Evolutionary conservation across 92 coral and sea anemone species (phyloP).

Genomic region (Porites evermanni): DNA sequence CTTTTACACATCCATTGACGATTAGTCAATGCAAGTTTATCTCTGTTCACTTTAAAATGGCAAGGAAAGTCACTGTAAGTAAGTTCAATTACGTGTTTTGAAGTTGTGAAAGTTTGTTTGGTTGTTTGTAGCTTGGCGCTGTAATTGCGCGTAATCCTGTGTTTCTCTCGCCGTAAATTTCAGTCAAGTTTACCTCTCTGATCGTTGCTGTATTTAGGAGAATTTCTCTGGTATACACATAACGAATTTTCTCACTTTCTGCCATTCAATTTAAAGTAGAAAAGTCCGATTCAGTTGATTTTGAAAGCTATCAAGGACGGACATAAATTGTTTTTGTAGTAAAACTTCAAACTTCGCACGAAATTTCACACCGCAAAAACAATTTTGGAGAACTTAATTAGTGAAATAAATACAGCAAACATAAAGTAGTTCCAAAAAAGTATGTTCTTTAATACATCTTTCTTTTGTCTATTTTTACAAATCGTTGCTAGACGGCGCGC

Average conservation of each 20-base stretch:
- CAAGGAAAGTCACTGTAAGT: constrained; percentile 21
- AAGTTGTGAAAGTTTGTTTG: constrained; percentile 23
- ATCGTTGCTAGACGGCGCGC: not conserved
- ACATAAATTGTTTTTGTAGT: not conserved
- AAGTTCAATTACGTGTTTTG: constrained; percentile 14
- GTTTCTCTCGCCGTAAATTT: not conserved
- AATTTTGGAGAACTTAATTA: not conserved
- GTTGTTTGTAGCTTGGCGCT: constrained; percentile 31
- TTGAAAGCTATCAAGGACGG: not conserved
- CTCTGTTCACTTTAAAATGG: constrained; percentile 4
- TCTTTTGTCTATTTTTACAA: not conserved
- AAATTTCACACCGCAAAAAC: not conserved
- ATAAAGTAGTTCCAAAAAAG: not conserved
- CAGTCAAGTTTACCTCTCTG: not conserved
- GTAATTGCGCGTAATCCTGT: constrained; percentile 23
- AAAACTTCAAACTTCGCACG: not conserved
- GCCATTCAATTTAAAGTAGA: not conserved
- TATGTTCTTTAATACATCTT: not conserved
- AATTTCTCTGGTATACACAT: not conserved
- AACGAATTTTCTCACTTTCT: not conserved
- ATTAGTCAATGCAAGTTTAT: constrained; percentile 19
- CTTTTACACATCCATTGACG: constrained; percentile 10
- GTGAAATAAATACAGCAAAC: not conserved
- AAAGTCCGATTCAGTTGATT: not conserved
- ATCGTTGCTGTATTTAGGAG: not conserved